A percentile compares a stretch with the other conserved stretches of the same genome.
Conservation (phyloP, 2,113 vertebrate genomes). For the Engraulis encrasicolus region DNA sequence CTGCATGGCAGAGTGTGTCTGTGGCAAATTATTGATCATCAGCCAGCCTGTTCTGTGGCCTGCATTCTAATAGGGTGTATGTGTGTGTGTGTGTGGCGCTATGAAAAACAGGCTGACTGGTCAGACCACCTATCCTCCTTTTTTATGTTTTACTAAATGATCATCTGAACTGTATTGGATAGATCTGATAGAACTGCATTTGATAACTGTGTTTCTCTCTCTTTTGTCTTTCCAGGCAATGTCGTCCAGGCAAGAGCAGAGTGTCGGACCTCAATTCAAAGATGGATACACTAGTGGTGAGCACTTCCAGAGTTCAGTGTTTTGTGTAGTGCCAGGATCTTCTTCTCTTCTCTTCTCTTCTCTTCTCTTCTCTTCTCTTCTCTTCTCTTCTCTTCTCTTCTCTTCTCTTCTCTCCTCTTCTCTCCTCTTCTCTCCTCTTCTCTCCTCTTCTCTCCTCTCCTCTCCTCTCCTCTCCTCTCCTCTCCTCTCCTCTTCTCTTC, state of each 20-base stretch:
- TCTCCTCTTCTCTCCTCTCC: too few relatives aligned
- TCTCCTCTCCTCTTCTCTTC: too few relatives aligned
- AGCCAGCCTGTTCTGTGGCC: neutral
- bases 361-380: too few relatives aligned
- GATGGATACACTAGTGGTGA: slow-evolving; percentile 90
- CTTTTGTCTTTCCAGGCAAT: slow-evolving; percentile 66
- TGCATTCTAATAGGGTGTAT: neutral
- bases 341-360: too few relatives aligned
- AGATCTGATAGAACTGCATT: too few relatives aligned
- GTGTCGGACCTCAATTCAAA: slow-evolving; percentile 73
- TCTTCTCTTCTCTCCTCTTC: too few relatives aligned
- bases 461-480: too few relatives aligned
- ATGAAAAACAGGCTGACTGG: neutral
- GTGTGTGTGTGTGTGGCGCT: neutral
- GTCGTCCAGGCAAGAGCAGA: slow-evolving; percentile 66
- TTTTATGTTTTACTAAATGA: neutral
- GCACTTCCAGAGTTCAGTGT: slow-evolving; percentile 37
- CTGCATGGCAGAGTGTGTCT: neutral
- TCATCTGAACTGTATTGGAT: too few relatives aligned
- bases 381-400: too few relatives aligned
- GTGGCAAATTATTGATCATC: neutral
- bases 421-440: too few relatives aligned
- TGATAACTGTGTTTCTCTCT: slow-evolving; percentile 10
- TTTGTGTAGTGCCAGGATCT: neutral
- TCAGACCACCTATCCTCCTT: too few relatives aligned